Evolutionary conservation across 2,797 vertebrate genomes (phyloP).

Genomic region (Sandelia bainsii): DNA sequence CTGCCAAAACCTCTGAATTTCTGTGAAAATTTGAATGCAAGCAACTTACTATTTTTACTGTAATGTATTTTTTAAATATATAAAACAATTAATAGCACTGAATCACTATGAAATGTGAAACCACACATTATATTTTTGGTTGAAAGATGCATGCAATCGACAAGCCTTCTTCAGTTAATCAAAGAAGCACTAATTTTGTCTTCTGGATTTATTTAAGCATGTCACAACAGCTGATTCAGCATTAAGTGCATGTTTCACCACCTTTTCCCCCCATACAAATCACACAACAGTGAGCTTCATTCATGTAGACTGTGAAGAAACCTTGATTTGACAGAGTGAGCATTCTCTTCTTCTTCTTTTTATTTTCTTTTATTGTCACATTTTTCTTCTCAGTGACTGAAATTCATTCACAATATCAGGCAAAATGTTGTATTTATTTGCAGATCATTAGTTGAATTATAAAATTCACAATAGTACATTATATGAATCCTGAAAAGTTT

Average conservation of each 20-base stretch:
- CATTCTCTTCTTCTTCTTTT: too few relatives aligned
- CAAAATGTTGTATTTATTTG: not conserved
- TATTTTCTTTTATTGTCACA: not conserved
- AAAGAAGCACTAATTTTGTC: not conserved
- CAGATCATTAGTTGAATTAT: too few relatives aligned
- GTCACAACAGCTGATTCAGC: not conserved
- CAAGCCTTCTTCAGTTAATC: not conserved
- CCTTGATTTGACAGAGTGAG: not conserved
- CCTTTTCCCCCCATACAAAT: not conserved
- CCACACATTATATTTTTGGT: too few relatives aligned
- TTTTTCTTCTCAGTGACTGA: slow-evolving; percentile 1
- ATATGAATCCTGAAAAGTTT: not conserved
- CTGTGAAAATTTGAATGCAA: too few relatives aligned
- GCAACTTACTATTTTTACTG: too few relatives aligned
- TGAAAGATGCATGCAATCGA: too few relatives aligned
- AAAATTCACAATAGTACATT: too few relatives aligned
- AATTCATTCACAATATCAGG: slow-evolving; percentile 2
- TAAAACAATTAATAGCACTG: too few relatives aligned
- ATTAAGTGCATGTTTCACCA: not conserved
- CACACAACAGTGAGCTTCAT: slow-evolving; percentile 15
- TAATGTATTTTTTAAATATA: too few relatives aligned
- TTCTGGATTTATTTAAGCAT: not conserved
- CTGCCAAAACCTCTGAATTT: too few relatives aligned
- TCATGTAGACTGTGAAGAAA: slow-evolving; percentile 20
- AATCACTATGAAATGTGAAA: too few relatives aligned